Percentiles rank a stretch among this genome's conserved stretches.
phyloP scores from a whole-genome alignment of 2,797 vertebrate genomes.

The Malurus splendens region DNA sequence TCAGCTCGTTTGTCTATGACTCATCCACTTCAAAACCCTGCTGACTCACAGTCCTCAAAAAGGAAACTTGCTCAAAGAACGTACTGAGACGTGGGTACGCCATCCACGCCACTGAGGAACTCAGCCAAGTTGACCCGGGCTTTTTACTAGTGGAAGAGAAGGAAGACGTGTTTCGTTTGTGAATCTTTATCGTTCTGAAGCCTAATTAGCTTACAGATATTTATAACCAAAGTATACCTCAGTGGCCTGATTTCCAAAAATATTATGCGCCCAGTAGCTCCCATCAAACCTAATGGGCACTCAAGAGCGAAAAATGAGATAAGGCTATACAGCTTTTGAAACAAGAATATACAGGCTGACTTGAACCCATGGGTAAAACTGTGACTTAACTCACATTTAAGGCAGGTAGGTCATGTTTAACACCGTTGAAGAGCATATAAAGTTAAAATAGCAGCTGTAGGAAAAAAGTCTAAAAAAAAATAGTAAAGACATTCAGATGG shows the following conservation, averaged over 20 bases:
- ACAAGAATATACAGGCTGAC: neutral
- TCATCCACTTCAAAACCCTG: slow-evolving; percentile 46
- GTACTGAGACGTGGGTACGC: fast-evolving
- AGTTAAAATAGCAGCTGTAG: neutral
- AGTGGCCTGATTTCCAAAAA: slow-evolving; percentile 31
- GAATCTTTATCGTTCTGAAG: neutral
- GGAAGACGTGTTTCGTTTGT: neutral
- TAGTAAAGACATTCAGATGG: neutral
- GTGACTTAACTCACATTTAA: neutral
- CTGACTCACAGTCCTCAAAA: slow-evolving; percentile 49
- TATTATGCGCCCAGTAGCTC: neutral
- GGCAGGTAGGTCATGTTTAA: neutral
- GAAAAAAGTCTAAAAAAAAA: neutral
- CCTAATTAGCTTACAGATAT: slow-evolving; percentile 33
- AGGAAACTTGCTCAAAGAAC: neutral
- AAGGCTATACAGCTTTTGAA: neutral
- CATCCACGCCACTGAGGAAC: neutral
- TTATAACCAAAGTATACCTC: slow-evolving; percentile 8
- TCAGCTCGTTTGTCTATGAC: slow-evolving; percentile 38
- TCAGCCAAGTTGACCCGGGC: neutral
- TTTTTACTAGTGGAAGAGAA: neutral
- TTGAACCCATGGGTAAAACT: neutral
- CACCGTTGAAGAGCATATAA: neutral
- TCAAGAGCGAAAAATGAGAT: neutral
- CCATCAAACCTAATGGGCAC: neutral